Evolutionary conservation across 2,797 vertebrate species (phyloP).

Genomic region (Megaceryle alcyon): DNA sequence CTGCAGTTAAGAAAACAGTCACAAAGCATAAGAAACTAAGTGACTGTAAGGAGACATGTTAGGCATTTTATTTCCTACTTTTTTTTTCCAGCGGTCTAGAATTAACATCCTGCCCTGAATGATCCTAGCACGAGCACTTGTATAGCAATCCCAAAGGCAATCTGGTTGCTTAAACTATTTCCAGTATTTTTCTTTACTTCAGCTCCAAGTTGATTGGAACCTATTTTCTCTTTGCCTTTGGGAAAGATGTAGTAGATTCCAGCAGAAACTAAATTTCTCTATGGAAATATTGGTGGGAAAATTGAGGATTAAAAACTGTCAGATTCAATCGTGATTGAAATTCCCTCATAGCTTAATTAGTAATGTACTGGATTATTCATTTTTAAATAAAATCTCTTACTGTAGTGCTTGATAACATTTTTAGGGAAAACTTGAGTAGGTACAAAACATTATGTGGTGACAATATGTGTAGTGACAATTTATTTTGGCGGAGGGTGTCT

Average conservation of each 20-base stretch:
- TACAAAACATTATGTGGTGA: too few species aligned
- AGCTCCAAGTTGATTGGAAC: background rate
- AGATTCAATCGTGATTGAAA: background rate
- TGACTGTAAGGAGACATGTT: background rate
- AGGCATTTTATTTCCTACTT: background rate
- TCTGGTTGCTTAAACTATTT: background rate
- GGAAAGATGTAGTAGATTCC: background rate
- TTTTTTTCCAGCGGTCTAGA: background rate
- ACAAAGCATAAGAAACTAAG: background rate
- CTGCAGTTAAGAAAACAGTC: background rate
- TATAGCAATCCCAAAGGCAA: background rate
- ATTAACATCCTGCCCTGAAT: background rate
- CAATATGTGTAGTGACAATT: background rate
- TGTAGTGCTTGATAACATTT: background rate
- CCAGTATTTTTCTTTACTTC: background rate
- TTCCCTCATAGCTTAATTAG: background rate
- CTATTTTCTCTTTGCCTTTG: background rate
- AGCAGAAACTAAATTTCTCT: background rate
- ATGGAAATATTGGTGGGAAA: background rate
- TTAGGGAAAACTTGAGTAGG: background rate
- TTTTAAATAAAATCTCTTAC: background rate
- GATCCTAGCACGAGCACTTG: background rate
- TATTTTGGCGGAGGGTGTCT: background rate
- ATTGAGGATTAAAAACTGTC: background rate
- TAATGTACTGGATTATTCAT: background rate